Evolutionary conservation across 2,113 vertebrate species (phyloP), one percentile per base, ranked within the genome.

Genomic region (Pluvianellus socialis): DNA sequence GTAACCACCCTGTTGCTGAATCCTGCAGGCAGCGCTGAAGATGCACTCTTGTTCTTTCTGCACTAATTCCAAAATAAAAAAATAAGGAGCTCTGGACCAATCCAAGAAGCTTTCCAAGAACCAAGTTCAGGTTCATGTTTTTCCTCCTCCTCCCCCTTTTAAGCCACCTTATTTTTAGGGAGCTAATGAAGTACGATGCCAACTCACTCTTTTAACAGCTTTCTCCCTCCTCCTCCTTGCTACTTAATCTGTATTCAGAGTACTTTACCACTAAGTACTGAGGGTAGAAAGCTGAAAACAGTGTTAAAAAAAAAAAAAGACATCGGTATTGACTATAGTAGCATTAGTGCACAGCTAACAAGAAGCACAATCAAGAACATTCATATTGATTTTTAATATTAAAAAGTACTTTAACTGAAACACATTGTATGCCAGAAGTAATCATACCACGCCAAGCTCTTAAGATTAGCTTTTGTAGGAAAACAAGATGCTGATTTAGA

Each of bases 181-280:
- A 92, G 44, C 14, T 88, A 68, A 85, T 17, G 21, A 86, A 94
- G 47, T 42, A 79, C 45, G 66, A 85, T 94, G 81, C 68, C 75
- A 88, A 33, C 77, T 67, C 68, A 86, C 71, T 59, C 26, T 42
- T 49, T 63, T n/a, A 92, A 61, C 53, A 90, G 79, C 89, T 45
- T 94, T 83, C 28, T 62, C 85, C 49, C 49, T 77, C 40, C 59
- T 93, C 77, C 61, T 86, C 7, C 82, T 63, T 55, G 49, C 70
- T 66, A 19, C 63, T 79, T 81, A 15, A 94, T 94, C 82, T 82
- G 47, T 27, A 93, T 92, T 93, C 94, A 67, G 12, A 94, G 26
- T 16, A 80, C 44, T 52, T 35, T 82, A 79, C 52, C 55, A 49
- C 32, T 23, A 86, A 91, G 35, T 24, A 77, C 65, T 55, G 20